These are phyloP conservation scores for Actinopyga echinites DNA, from an alignment of 53 echinoderm and acorn worm species.

Conservation along the genomic window DNA sequence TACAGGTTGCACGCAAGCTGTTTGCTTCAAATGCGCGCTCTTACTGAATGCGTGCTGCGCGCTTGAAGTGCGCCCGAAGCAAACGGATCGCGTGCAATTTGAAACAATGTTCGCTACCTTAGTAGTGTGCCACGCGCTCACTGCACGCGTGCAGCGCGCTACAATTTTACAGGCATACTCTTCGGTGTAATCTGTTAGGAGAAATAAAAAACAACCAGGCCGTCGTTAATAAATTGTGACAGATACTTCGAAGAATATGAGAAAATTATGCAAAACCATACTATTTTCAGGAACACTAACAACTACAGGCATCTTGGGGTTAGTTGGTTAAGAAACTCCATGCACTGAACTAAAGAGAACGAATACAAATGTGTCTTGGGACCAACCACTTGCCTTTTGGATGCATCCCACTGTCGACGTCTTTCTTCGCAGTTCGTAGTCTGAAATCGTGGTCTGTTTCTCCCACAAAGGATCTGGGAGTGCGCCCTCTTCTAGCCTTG, in stretches of 20 bases:
- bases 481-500: background rate
- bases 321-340: slow-evolving; percentile 18
- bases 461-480: background rate
- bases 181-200: slow-evolving; percentile 17
- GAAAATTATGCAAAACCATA: no score
- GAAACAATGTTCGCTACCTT: no score
- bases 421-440: background rate
- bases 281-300: background rate
- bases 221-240: no score
- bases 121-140: no score
- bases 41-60: no score
- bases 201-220: background rate
- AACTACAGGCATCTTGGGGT: background rate
- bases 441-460: background rate
- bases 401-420: background rate
- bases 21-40: no score
- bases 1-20: no score
- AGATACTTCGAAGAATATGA: no score
- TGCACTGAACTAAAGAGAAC: background rate
- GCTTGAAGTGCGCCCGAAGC: no score
- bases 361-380: background rate
- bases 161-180: no score
- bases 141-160: no score
- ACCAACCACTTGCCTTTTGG: slow-evolving; percentile 19
- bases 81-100: no score